Conservation (phyloP, 2,888 invertebrate species). For the Nomada fucata region DNA sequence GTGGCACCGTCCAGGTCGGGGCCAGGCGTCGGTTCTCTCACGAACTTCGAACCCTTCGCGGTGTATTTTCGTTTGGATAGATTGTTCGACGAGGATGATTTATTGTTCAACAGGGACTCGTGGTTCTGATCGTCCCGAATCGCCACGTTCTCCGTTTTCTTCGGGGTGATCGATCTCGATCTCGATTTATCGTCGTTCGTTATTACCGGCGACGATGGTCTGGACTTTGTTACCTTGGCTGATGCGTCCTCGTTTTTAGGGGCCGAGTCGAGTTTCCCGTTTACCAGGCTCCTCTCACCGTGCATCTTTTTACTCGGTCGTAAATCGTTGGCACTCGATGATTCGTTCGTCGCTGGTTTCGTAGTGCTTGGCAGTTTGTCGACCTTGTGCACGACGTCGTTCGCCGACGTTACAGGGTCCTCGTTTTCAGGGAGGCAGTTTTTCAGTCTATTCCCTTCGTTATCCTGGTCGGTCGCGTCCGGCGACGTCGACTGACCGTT, state of each 20-base stretch:
- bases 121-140: constrained; percentile 9
- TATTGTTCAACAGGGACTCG: constrained; percentile 19
- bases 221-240: background rate
- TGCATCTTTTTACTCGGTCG: constrained; percentile 43
- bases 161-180: constrained; percentile 26
- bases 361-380: constrained; percentile 30
- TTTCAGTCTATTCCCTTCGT: constrained; percentile 71
- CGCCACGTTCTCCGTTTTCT: constrained; percentile 9
- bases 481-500: constrained; percentile 23
- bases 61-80: constrained; percentile 70
- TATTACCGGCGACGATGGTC: constrained; percentile 20
- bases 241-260: constrained; percentile 3
- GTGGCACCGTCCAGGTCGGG: constrained; percentile 68
- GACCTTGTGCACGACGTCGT: constrained; percentile 18
- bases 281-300: constrained; percentile 28
- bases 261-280: constrained; percentile 40
- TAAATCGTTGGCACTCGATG: constrained; percentile 45
- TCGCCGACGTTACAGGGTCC: constrained; percentile 40
- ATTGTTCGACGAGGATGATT: constrained; percentile 25
- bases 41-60: constrained; percentile 75
- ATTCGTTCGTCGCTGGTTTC: constrained; percentile 34
- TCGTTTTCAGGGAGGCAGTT: constrained; percentile 31
- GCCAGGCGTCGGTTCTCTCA: constrained; percentile 78
- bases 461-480: background rate
- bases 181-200: constrained; percentile 13